A percentile compares a stretch with the other conserved stretches of the same genome.
Conservation (phyloP, 2,797 vertebrate species). For the Sphenopsis melanotis region DNA sequence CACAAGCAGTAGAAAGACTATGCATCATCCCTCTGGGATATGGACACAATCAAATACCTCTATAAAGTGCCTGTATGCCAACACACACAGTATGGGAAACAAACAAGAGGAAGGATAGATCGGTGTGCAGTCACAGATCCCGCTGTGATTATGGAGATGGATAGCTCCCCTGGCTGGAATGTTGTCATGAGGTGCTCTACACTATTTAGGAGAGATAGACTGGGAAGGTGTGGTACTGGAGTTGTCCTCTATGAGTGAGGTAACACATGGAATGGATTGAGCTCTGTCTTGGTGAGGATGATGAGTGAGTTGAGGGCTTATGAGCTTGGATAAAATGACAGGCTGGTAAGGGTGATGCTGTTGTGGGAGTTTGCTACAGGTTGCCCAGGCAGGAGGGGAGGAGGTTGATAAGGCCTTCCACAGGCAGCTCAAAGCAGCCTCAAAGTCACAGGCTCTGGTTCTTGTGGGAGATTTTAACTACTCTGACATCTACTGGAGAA, state of each 20-base stretch:
- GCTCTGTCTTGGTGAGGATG: neutral
- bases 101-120: neutral
- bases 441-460: neutral
- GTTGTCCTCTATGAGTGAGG: neutral
- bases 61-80: neutral
- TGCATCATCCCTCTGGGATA: neutral
- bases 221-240: neutral
- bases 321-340: neutral
- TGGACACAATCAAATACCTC: neutral
- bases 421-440: neutral
- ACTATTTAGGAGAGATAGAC: neutral
- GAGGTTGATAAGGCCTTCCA: rapidly evolving
- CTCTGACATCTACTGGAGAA: neutral
- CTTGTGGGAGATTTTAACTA: neutral
- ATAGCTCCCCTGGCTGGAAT: neutral
- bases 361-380: too few species aligned
- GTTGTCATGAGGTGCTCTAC: neutral
- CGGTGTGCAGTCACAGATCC: neutral
- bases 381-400: neutral
- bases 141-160: neutral
- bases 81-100: neutral
- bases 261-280: neutral
- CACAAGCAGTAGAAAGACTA: neutral
- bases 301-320: neutral
- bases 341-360: neutral